These are phyloP conservation scores for Hypocryptadius cinnamomeus DNA, from an alignment of 2,113 vertebrate genomes.

Conservation along the genomic window DNA sequence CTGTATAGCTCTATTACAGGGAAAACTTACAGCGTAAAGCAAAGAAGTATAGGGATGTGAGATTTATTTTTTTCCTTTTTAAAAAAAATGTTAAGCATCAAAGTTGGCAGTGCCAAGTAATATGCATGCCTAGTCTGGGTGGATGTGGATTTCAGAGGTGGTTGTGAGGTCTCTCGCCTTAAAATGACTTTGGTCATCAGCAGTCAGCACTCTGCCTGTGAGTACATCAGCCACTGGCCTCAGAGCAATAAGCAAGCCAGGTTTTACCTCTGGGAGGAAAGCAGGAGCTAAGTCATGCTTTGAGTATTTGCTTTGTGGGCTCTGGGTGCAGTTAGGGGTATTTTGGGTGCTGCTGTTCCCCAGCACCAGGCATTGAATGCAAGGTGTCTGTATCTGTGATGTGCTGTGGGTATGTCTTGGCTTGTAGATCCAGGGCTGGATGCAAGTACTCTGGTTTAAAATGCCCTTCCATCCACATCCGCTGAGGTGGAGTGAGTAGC, in stretches of 20 bases:
- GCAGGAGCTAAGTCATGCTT: background rate
- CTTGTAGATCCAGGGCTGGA: background rate
- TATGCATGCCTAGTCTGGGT: background rate
- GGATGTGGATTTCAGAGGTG: background rate
- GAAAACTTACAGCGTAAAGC: background rate
- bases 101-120: background rate
- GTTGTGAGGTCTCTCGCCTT: background rate
- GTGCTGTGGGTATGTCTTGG: background rate
- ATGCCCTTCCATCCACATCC: background rate
- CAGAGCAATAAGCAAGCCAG: background rate
- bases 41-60: background rate
- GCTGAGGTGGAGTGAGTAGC: background rate
- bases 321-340: background rate
- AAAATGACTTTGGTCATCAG: background rate
- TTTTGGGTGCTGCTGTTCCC: background rate
- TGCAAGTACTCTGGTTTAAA: background rate
- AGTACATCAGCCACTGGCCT: background rate
- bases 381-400: background rate
- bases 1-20: background rate
- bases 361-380: background rate
- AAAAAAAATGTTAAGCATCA: background rate
- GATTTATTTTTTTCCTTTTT: accelerated
- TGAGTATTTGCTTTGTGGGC: background rate
- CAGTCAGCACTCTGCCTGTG: background rate
- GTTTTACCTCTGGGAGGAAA: background rate